Evolutionary conservation across 2,888 invertebrate species (phyloP).

Genomic region (Escarpia spicata): DNA sequence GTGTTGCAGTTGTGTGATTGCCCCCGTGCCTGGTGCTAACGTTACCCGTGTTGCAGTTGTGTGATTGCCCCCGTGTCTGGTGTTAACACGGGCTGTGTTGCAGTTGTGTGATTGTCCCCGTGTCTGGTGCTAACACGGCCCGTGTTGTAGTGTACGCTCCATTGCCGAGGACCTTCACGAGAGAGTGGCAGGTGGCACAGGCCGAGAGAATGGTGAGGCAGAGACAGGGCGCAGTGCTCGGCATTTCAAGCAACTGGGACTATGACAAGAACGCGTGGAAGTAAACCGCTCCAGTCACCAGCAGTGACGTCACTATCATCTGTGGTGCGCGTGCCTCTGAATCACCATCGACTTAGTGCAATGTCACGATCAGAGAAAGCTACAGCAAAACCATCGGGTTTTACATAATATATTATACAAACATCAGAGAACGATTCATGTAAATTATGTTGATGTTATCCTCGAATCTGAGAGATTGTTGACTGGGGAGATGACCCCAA

Average conservation of each 20-base stretch:
- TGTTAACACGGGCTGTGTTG: too few species aligned
- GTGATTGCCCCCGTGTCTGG: too few species aligned
- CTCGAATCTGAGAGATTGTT: neutral
- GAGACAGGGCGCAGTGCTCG: slow-evolving; percentile 78
- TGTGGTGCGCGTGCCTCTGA: neutral
- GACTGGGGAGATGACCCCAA: neutral
- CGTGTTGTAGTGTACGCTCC: slow-evolving; percentile 63
- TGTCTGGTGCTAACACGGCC: too few species aligned
- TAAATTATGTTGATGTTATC: neutral
- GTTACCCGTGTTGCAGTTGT: too few species aligned
- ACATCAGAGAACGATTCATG: neutral
- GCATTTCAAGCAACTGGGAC: slow-evolving; percentile 85
- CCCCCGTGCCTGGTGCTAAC: too few species aligned
- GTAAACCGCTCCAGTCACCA: slow-evolving; percentile 26
- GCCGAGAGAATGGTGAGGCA: too few species aligned
- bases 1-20: too few species aligned
- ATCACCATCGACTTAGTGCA: neutral
- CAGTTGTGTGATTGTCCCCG: too few species aligned
- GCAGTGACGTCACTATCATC: neutral
- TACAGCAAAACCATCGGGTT: neutral
- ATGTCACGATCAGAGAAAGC: neutral
- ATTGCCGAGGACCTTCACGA: slow-evolving; percentile 76
- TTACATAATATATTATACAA: neutral
- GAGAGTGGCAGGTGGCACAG: slow-evolving; percentile 72
- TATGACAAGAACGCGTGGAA: slow-evolving; percentile 92